Evolutionary conservation across 2,113 vertebrate species (phyloP).

Genomic region (Phainopepla nitens): DNA sequence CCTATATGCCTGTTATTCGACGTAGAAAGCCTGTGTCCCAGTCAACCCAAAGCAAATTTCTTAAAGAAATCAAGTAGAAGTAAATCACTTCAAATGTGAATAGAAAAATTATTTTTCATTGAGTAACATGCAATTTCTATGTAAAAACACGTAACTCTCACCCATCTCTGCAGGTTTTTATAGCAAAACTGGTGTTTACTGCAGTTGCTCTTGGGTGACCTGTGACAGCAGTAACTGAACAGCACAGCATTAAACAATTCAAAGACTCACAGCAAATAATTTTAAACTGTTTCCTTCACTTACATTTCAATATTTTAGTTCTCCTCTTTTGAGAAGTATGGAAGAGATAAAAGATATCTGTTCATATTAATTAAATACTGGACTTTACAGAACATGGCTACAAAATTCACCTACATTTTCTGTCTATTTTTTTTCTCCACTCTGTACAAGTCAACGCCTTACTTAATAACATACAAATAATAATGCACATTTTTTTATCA

Average conservation of each 20-base stretch:
- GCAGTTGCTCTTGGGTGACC: neutral
- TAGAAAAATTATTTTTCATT: neutral
- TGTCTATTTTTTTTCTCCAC: neutral
- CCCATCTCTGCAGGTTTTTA: neutral
- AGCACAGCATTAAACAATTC: neutral
- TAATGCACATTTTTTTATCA: neutral
- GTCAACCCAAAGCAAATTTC: neutral
- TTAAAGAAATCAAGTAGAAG: neutral
- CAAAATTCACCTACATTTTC: neutral
- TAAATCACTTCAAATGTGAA: neutral
- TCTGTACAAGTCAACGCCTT: neutral
- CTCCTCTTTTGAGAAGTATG: neutral
- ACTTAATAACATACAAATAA: neutral
- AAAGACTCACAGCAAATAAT: neutral
- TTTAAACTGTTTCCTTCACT: neutral
- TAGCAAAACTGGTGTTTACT: neutral
- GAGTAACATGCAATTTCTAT: neutral
- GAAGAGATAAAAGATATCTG: neutral
- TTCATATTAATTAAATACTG: neutral
- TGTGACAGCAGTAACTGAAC: neutral
- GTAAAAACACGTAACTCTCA: neutral
- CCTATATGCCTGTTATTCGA: neutral
- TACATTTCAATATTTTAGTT: neutral
- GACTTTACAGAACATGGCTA: neutral
- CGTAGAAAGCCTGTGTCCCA: neutral